These are phyloP conservation scores for Drosophila rufa DNA, from an alignment of 1,140 invertebrate species.

Conservation along the genomic window DNA sequence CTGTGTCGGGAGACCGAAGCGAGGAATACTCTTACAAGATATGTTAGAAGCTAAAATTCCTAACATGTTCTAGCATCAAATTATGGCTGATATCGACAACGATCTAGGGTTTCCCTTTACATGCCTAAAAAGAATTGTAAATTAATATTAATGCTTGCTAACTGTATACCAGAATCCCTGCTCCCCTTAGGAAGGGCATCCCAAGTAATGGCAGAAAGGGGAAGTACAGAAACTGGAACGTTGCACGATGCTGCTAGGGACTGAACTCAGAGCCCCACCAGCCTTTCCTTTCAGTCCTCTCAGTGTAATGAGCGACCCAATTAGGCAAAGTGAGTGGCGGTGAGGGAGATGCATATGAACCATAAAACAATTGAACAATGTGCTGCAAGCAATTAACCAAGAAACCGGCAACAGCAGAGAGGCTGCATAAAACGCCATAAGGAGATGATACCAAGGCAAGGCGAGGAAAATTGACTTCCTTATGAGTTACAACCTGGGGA, in stretches of 20 bases:
- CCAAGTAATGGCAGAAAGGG: not conserved
- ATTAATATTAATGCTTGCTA: too few species aligned
- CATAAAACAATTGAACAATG: constrained; percentile 82
- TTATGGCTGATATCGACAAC: not conserved
- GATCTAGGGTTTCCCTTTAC: not conserved
- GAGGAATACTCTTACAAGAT: not conserved
- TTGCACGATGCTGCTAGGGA: constrained; percentile 47
- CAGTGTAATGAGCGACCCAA: constrained; percentile 77
- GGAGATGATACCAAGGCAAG: constrained; percentile 19
- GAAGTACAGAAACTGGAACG: constrained; percentile 58
- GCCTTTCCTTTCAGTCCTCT: constrained; percentile 3
- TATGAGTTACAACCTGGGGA: not conserved
- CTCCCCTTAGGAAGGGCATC: not conserved
- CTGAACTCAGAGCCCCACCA: constrained; percentile 22
- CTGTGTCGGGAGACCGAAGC: not conserved
- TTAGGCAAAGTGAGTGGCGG: constrained; percentile 78
- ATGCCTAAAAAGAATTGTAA: too few species aligned
- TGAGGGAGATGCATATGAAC: constrained; percentile 77
- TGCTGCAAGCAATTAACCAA: constrained; percentile 68
- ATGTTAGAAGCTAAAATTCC: too few species aligned
- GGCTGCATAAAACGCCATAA: constrained; percentile 29
- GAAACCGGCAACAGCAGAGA: constrained; percentile 24
- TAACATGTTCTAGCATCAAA: not conserved
- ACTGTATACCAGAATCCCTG: too few species aligned
- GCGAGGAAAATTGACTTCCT: constrained; percentile 17